Conservation (phyloP, 2,888 invertebrate genomes). For the Sminthurides aquaticus region DNA sequence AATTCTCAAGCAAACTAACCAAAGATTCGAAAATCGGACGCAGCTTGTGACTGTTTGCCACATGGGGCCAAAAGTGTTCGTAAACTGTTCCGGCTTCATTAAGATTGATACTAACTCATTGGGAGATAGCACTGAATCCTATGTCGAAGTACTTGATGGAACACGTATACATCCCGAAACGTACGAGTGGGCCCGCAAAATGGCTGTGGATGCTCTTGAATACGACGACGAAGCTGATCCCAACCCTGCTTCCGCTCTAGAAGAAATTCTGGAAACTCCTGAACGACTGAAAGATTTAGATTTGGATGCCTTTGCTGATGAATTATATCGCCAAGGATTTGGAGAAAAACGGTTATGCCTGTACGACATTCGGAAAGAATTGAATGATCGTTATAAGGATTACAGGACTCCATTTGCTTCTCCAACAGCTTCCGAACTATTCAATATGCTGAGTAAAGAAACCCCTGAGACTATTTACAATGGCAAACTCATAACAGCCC, state of each 20-base stretch:
- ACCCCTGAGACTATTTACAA: constrained; percentile 87
- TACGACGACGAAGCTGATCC: constrained; percentile 81
- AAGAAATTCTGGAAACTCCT: constrained; percentile 93
- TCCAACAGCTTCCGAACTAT: constrained; percentile 76
- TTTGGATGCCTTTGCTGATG: constrained; percentile 96
- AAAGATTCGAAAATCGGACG: constrained; percentile 84
- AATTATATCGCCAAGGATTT: constrained; percentile 83
- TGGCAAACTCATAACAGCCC: constrained; percentile 76
- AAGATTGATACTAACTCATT: constrained; percentile 95
- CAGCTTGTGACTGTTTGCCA: constrained; percentile 91
- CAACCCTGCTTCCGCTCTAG: constrained; percentile 92
- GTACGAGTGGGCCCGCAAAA: constrained; percentile 99
- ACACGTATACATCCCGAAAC: constrained; percentile 98
- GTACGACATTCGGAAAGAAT: constrained; percentile 92
- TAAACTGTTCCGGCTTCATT: constrained; percentile 98
- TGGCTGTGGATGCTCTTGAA: constrained; percentile 98
- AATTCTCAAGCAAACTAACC: constrained; percentile 81
- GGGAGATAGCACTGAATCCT: constrained; percentile 87
- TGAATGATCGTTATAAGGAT: constrained; percentile 89
- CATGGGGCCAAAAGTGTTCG: constrained; percentile 97
- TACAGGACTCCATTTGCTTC: constrained; percentile 68
- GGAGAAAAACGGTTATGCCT: constrained; percentile 87
- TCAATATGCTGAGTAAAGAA: constrained; percentile 93
- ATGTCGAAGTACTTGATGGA: constrained; percentile 91
- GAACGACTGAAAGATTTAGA: constrained; percentile 91